Conservation (phyloP, 2,888 invertebrate genomes). For the Eugnorisma glareosa region DNA sequence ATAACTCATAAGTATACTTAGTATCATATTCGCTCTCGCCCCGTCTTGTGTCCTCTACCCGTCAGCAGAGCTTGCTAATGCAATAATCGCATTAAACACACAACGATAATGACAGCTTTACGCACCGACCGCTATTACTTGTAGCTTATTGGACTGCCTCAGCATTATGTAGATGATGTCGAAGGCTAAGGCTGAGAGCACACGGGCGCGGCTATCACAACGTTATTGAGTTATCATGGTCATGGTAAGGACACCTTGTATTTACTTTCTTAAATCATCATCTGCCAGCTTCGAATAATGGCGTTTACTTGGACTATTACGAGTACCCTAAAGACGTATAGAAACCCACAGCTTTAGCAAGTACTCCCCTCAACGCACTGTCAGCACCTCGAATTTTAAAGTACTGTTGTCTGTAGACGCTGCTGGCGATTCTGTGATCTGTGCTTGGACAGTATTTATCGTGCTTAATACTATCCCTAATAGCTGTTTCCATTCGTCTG, state of each 20-base stretch:
- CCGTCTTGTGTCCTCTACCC: background rate
- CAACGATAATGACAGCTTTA: constrained; percentile 37
- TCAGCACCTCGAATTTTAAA: too few relatives aligned
- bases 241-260: background rate
- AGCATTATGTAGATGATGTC: background rate
- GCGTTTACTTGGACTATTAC: background rate
- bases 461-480: too few relatives aligned
- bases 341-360: too few relatives aligned
- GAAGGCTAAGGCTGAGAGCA: background rate
- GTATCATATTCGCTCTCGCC: background rate
- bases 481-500: background rate
- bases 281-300: background rate
- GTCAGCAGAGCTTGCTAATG: constrained; percentile 40
- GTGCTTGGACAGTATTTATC: background rate
- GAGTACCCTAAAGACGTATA: background rate
- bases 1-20: background rate
- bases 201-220: background rate
- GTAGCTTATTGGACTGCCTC: background rate
- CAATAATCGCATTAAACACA: constrained; percentile 57
- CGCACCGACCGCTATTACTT: constrained; percentile 16
- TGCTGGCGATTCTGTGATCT: too few relatives aligned
- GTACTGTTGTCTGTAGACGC: too few relatives aligned
- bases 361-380: too few relatives aligned
- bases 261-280: background rate
- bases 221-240: background rate